Conservation (phyloP, 2,888 invertebrate species). For the Ophion slaviceki region DNA sequence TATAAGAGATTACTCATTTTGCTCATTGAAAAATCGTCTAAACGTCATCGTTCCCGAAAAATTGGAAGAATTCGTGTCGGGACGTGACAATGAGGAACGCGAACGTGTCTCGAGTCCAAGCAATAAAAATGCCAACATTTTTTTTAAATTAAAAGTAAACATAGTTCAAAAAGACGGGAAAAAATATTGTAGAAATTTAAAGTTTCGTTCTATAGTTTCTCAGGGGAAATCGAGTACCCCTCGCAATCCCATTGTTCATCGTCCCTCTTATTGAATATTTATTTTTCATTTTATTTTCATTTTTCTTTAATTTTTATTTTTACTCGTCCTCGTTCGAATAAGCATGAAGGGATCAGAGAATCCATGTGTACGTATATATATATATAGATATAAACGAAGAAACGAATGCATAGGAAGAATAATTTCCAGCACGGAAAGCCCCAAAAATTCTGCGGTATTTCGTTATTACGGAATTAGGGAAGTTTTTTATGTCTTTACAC, state of each 20-base stretch:
- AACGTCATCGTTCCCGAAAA: constrained; percentile 47
- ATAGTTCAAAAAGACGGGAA: neutral
- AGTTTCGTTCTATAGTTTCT: neutral
- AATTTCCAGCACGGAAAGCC: constrained; percentile 9
- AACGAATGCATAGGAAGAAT: constrained; percentile 24
- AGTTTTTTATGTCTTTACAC: constrained; percentile 3
- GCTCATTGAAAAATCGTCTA: constrained; percentile 56
- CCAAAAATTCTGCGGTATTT: constrained; percentile 15
- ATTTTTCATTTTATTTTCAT: neutral
- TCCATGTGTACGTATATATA: no score
- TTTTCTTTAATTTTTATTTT: constrained; percentile 23
- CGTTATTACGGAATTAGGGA: neutral
- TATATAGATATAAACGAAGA: constrained; percentile 15
- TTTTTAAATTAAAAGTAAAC: neutral
- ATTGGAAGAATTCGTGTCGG: constrained; percentile 58
- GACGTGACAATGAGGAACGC: constrained; percentile 1
- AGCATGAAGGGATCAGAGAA: neutral
- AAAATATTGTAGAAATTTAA: neutral
- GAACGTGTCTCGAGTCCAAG: neutral
- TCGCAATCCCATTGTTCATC: neutral
- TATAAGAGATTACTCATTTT: constrained; percentile 48
- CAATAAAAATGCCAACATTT: neutral
- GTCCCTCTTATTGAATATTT: neutral
- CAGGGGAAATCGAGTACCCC: neutral
- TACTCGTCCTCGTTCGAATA: neutral